Conservation (phyloP, 2,797 vertebrate genomes). For the Orientallactaga sibirica region DNA sequence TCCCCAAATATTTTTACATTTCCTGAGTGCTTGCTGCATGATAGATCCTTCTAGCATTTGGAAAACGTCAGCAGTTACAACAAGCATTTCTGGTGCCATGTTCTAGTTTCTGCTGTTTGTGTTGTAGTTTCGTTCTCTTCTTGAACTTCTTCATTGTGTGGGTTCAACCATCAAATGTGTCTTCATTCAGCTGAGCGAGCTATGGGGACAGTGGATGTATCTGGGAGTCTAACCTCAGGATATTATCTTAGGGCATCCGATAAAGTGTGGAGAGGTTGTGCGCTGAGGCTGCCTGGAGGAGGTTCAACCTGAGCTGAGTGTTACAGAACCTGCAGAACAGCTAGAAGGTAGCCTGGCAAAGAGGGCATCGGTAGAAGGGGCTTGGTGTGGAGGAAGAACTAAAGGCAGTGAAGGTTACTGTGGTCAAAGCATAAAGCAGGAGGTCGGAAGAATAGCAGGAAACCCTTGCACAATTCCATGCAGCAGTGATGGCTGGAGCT, state of each 20-base stretch:
- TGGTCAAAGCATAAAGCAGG: not conserved
- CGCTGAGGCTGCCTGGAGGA: not conserved
- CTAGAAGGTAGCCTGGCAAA: not conserved
- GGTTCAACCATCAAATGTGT: not conserved
- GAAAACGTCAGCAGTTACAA: not conserved
- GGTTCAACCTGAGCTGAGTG: not conserved
- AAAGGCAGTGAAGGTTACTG: not conserved
- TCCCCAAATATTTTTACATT: not conserved
- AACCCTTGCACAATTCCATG: not conserved
- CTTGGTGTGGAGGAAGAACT: not conserved
- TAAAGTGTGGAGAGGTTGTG: not conserved
- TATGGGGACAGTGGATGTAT: no score
- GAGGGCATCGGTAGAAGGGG: not conserved
- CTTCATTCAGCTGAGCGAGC: not conserved
- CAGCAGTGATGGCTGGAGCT: not conserved
- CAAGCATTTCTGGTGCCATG: not conserved
- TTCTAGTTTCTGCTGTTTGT: not conserved
- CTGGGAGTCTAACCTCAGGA: not conserved
- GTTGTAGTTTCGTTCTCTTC: not conserved
- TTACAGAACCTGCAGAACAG: not conserved
- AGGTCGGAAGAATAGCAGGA: not conserved
- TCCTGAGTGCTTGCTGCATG: not conserved
- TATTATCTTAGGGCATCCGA: not conserved
- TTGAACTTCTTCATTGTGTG: accelerated
- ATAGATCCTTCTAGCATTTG: not conserved